Evolutionary conservation across 2,797 vertebrate genomes (phyloP).

Genomic region (Esox lucius): DNA sequence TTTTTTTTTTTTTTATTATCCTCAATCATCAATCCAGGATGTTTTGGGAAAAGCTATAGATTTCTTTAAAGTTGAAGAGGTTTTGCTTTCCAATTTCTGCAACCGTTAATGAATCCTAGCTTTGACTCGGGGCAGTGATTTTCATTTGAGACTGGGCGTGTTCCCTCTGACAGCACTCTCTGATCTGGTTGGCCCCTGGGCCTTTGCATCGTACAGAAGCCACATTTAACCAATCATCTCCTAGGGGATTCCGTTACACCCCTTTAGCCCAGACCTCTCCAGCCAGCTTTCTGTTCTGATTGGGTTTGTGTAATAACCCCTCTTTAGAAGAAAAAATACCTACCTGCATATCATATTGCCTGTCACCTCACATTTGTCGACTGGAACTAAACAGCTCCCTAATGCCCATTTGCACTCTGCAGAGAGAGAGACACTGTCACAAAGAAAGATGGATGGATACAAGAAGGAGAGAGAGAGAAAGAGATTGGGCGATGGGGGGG

Average conservation of each 20-base stretch:
- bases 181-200: conserved; percentile 72
- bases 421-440: conserved; percentile 16
- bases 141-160: conserved; percentile 40
- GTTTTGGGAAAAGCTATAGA: neutral
- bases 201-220: conserved; percentile 66
- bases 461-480: neutral
- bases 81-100: neutral
- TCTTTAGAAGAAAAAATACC: conserved; percentile 29
- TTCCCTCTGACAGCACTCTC: conserved; percentile 61
- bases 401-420: conserved; percentile 55
- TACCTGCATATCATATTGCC: conserved; percentile 31
- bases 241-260: conserved; percentile 41
- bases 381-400: conserved; percentile 53
- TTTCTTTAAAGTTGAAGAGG: neutral
- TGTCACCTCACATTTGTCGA: conserved; percentile 65
- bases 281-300: conserved; percentile 38
- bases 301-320: conserved; percentile 53
- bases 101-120: neutral
- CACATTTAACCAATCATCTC: conserved; percentile 55
- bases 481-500: neutral
- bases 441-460: neutral
- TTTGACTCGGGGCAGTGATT: neutral
- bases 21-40: neutral
- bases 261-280: neutral
- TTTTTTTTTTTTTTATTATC: neutral